Evolutionary conservation across 2,113 vertebrate species (phyloP), one percentile per base, ranked within the genome.

Genomic region (Chauna torquata): DNA sequence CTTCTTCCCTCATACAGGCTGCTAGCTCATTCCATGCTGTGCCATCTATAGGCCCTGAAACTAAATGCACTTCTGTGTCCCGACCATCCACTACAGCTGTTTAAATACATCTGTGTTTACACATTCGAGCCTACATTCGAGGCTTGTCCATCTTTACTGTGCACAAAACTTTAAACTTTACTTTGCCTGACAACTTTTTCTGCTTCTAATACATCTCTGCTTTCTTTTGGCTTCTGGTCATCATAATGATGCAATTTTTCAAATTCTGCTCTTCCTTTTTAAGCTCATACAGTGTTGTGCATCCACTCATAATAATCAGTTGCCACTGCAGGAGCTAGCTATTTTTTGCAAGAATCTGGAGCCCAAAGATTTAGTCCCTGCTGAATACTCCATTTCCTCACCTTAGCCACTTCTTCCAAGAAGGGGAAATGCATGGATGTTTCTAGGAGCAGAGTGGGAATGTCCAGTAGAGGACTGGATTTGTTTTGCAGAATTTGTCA

Each of bases 201-300:
- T 62, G 15, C 3, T 88, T 54, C 6, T 58, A 11, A 23, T 75
- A 16, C 2, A 5, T 23, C 47, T 92, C 16, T 59, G 42, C 62
- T 64, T 72, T 68, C 9, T 76, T 80, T 72, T 68, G 38, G 17
- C n/a, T 88, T 76, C 38, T 9, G 14, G 24, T 64, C 32, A 64
- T 36, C 18, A 14, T 36, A 38, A 9, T 42, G 38, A 58, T 49
- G 64, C 7, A 47, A 9, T 44, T 9, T 74, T 84, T 59, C 44
- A 61, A 58, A 66, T 75, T 66, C 45, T 45, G 13, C 30, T 59
- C 17, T 72, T 71, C 61, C 20, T 79, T 65, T 88, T 52, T 13
- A 62, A 61, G 32, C 32, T 59, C 0, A 0, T 3, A 13, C 6
- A 7, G 12, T 71, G 30, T 62, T 82, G 23, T 4, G 38, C 8